Conservation (phyloP, 2,888 invertebrate genomes). For the Apodemia zela region DNA sequence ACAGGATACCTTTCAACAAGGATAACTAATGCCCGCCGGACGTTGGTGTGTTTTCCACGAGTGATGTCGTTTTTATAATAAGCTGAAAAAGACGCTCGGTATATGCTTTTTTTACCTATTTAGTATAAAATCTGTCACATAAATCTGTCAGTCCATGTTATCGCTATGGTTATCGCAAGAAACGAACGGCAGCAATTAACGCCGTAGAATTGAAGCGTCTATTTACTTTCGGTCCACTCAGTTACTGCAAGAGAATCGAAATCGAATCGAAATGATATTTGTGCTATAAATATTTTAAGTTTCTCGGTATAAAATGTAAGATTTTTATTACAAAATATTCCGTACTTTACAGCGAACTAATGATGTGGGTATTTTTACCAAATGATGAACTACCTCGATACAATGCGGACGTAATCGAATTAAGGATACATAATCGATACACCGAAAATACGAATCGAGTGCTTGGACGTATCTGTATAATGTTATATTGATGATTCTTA, state of each 20-base stretch:
- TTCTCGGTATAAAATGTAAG: too few species aligned
- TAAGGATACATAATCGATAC: conserved; percentile 72
- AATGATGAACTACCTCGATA: conserved; percentile 64
- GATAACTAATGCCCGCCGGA: conserved; percentile 68
- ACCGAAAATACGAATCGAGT: conserved; percentile 69
- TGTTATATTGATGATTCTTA: conserved; percentile 77
- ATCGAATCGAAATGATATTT: too few species aligned
- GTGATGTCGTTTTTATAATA: conserved; percentile 31
- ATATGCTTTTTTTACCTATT: too few species aligned
- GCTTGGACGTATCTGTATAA: conserved; percentile 73
- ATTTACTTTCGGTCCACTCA: too few species aligned
- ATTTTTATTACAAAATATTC: background rate
- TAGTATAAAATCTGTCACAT: too few species aligned
- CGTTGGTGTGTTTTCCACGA: conserved; percentile 43
- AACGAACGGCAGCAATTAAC: too few species aligned
- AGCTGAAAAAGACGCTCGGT: background rate
- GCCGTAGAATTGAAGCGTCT: too few species aligned
- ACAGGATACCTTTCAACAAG: conserved; percentile 67
- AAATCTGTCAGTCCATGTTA: too few species aligned
- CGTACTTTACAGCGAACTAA: conserved; percentile 1
- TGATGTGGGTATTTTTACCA: conserved; percentile 35
- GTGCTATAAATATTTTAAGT: too few species aligned
- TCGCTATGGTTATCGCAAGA: too few species aligned
- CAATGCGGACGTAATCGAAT: conserved; percentile 69
- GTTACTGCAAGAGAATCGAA: too few species aligned